These are phyloP conservation scores for Castor canadensis DNA, from an alignment of 2,113 vertebrate species.

Conservation along the genomic window DNA sequence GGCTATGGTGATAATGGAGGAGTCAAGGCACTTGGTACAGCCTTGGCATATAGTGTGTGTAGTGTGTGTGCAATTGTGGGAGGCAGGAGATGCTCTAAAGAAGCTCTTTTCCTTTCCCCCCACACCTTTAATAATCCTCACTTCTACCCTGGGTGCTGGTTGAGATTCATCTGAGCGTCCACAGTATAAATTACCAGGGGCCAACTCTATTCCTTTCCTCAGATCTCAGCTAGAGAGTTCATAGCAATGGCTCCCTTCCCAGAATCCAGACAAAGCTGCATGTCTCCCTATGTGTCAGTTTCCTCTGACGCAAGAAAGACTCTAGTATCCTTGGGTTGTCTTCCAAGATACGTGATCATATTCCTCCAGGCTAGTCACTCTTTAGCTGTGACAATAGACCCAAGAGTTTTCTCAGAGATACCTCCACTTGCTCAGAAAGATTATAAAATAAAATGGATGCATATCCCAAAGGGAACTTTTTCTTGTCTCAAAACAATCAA, in stretches of 20 bases:
- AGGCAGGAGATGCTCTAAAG: background rate
- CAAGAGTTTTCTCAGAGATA: background rate
- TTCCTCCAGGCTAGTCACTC: background rate
- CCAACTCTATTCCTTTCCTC: background rate
- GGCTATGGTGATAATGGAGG: background rate
- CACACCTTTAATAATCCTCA: background rate
- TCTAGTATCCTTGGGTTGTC: background rate
- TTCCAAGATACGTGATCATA: background rate
- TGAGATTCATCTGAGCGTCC: background rate
- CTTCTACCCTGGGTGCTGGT: background rate
- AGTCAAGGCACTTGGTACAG: background rate
- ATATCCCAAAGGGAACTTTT: background rate
- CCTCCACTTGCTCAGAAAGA: background rate
- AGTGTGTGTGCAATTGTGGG: background rate
- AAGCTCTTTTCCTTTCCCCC: background rate
- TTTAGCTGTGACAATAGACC: background rate
- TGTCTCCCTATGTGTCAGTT: background rate
- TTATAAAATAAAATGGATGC: background rate
- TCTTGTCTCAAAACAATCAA: background rate
- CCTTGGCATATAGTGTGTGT: background rate
- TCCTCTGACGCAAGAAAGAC: background rate
- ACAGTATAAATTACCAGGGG: background rate
- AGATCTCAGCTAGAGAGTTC: background rate
- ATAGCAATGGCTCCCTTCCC: background rate
- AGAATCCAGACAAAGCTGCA: conserved; percentile 14